A percentile compares a stretch with the other conserved stretches of the same genome.
These are phyloP conservation scores for Hippocampus zosterae DNA, from an alignment of 2,113 vertebrate species.

Conservation along the genomic window DNA sequence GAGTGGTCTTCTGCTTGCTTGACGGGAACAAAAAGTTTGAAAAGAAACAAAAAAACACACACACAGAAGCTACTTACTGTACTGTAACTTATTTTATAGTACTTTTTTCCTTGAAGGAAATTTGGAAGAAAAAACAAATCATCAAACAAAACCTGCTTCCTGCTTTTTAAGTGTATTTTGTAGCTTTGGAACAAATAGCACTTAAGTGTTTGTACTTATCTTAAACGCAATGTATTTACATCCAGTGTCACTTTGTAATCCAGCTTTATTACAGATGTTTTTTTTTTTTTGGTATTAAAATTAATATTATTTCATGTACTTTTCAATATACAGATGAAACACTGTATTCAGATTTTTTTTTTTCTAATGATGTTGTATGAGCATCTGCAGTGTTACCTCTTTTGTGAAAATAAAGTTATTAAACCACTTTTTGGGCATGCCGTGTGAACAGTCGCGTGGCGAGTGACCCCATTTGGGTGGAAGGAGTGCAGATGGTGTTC, in stretches of 20 bases:
- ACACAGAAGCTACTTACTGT: conserved; percentile 93
- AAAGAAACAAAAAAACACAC: not conserved
- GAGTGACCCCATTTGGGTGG: not conserved
- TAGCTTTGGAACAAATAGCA: conserved; percentile 91
- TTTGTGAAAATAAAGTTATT: conserved; percentile 73
- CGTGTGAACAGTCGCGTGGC: not conserved
- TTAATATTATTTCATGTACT: conserved; percentile 80
- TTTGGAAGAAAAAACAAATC: conserved; percentile 32
- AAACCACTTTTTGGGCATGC: conserved; percentile 30
- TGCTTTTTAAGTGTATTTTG: conserved; percentile 90
- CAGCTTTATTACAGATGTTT: conserved; percentile 81
- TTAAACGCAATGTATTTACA: conserved; percentile 71
- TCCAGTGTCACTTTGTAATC: conserved; percentile 75
- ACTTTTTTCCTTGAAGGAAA: conserved; percentile 99
- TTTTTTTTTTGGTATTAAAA: conserved; percentile 74
- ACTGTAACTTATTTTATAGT: conserved; percentile 99
- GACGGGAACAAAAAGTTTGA: conserved; percentile 85
- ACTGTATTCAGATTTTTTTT: conserved; percentile 72
- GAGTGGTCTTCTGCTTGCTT: conserved; percentile 82
- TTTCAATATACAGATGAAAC: conserved; percentile 78
- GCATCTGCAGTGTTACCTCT: conserved; percentile 76
- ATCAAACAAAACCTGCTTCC: conserved; percentile 62
- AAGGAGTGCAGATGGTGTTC: not conserved
- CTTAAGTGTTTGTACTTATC: conserved; percentile 91
- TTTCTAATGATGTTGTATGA: conserved; percentile 75